These are phyloP conservation scores for Illadopsis cleaveri DNA, from an alignment of 2,113 vertebrate genomes.

Conservation along the genomic window DNA sequence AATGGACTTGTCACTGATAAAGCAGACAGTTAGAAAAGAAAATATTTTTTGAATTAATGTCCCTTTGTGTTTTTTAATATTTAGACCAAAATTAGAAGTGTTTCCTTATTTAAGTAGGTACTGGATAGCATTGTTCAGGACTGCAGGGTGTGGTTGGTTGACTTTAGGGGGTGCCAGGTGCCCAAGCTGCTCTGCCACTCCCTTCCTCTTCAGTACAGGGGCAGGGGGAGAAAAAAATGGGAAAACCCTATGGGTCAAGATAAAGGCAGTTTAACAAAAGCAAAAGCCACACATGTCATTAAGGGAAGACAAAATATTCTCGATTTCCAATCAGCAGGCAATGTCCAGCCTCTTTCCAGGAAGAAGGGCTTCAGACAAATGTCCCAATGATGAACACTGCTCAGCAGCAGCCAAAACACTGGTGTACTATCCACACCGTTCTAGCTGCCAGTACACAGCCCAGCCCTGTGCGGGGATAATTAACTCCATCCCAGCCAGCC, in stretches of 20 bases:
- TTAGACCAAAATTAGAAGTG: background rate
- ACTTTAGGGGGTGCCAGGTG: background rate
- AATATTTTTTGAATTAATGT: background rate
- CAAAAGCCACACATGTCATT: fast-evolving
- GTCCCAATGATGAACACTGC: background rate
- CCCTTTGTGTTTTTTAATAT: background rate
- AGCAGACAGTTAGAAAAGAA: background rate
- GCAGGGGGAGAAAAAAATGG: background rate
- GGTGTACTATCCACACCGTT: background rate
- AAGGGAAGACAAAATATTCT: background rate
- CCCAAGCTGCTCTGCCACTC: background rate
- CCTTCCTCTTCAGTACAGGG: background rate
- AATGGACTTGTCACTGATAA: background rate
- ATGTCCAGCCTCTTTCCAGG: background rate
- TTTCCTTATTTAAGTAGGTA: background rate
- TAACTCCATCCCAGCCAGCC: background rate
- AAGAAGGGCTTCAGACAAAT: background rate
- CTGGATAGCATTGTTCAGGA: background rate
- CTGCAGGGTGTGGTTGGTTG: background rate
- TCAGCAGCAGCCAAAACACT: background rate
- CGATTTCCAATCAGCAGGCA: background rate
- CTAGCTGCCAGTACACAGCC: background rate
- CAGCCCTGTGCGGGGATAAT: background rate
- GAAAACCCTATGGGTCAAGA: background rate
- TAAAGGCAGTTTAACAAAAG: background rate